These are phyloP conservation scores for Hymenochirus boettgeri DNA, from an alignment of 2,113 vertebrate species.

Conservation along the genomic window DNA sequence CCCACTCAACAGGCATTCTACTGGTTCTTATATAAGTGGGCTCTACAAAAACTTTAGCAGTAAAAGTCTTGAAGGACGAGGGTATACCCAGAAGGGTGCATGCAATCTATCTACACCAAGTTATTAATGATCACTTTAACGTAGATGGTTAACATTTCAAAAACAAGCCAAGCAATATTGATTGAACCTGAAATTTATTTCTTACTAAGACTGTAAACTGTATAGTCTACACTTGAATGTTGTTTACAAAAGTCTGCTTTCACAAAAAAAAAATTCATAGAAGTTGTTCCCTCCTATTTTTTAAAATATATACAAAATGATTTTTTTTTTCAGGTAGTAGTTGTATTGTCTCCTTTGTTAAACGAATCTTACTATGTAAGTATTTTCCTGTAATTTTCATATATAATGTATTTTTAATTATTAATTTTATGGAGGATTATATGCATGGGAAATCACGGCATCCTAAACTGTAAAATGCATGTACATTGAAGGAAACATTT, in stretches of 20 bases:
- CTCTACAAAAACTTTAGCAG: conserved; percentile 64
- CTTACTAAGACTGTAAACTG: conserved; percentile 77
- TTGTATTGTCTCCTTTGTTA: conserved; percentile 53
- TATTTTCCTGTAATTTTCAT: conserved; percentile 26
- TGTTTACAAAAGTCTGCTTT: conserved; percentile 46
- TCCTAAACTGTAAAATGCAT: conserved; percentile 59
- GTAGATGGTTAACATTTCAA: conserved; percentile 56
- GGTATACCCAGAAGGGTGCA: conserved; percentile 80
- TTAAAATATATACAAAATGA: conserved; percentile 29
- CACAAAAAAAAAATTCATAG: conserved; percentile 37
- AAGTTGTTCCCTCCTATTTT: conserved; percentile 27
- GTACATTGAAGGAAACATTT: conserved; percentile 57
- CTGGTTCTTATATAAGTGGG: conserved; percentile 86
- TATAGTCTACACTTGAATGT: conserved; percentile 42
- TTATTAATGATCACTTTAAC: conserved; percentile 63
- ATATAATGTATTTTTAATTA: conserved; percentile 44
- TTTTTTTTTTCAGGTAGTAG: conserved; percentile 48
- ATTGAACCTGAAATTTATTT: conserved; percentile 94
- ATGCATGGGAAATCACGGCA: conserved; percentile 63
- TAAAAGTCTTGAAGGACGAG: conserved; percentile 62
- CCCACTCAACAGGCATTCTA: conserved; percentile 81
- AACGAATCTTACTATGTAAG: conserved; percentile 46
- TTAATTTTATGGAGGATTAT: conserved; percentile 44
- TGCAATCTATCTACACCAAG: conserved; percentile 63
- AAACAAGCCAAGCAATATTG: conserved; percentile 57